These are phyloP conservation scores for Aurelia coerulea DNA, from an alignment of 30 jellyfish, hydroid and myxozoan genomes.

Conservation along the genomic window DNA sequence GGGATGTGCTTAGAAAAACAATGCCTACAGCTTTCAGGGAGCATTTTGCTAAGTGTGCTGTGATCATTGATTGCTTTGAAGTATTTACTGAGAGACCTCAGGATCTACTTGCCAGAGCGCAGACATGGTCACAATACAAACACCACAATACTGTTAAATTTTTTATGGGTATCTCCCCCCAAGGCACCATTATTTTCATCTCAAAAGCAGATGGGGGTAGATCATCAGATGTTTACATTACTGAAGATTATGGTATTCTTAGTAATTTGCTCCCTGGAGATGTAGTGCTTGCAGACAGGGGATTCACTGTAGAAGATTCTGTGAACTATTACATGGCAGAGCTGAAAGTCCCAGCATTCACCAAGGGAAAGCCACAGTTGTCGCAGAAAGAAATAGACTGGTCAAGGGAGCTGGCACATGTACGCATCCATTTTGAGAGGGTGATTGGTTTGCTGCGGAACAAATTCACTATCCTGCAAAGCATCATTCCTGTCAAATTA, in stretches of 20 bases:
- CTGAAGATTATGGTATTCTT: no score
- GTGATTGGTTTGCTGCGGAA: slow-evolving; percentile 62
- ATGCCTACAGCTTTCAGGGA: slow-evolving; percentile 42
- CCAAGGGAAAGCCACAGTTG: slow-evolving; percentile 49
- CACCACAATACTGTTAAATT: no score
- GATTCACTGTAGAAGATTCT: slow-evolving; percentile 9
- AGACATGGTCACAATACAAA: no score
- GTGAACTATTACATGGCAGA: slow-evolving; percentile 28
- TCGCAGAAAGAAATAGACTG: slow-evolving; percentile 26
- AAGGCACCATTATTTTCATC: slow-evolving; percentile 44
- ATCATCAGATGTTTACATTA: slow-evolving; percentile 13
- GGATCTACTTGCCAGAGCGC: no score
- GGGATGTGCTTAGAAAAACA: slow-evolving; percentile 6
- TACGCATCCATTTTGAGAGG: slow-evolving; percentile 55
- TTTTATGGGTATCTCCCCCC: not conserved
- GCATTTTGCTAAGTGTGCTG: slow-evolving; percentile 27
- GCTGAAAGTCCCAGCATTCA: slow-evolving; percentile 25
- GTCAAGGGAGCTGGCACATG: slow-evolving; percentile 38
- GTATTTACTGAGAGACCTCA: slow-evolving; percentile 24
- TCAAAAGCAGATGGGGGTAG: slow-evolving; percentile 70
- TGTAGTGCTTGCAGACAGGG: no score
- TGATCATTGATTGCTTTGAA: slow-evolving; percentile 13
- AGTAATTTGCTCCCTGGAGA: no score
- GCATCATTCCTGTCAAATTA: slow-evolving; percentile 26
- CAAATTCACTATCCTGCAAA: slow-evolving; percentile 48